A percentile compares a stretch with the other conserved stretches of the same genome.
phyloP scores from a whole-genome alignment of 2,113 vertebrate species.

The Mystacornis crossleyi region DNA sequence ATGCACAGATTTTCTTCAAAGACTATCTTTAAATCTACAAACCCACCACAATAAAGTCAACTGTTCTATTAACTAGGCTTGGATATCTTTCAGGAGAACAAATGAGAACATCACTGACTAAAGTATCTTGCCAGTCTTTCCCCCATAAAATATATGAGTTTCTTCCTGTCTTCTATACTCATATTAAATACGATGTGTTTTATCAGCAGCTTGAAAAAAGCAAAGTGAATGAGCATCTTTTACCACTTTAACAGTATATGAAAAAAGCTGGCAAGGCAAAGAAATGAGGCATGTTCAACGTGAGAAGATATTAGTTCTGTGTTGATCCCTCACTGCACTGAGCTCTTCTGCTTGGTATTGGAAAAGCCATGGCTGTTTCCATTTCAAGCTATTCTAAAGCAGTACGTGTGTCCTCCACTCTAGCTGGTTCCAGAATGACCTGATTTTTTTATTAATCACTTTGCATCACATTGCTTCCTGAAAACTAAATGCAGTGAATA shows the following conservation, averaged over 20 bases:
- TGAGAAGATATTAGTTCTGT: neutral
- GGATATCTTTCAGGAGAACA: neutral
- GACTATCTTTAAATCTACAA: conserved; percentile 7
- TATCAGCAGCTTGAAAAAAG: neutral
- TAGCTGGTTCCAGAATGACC: neutral
- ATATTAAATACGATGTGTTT: neutral
- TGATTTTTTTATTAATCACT: neutral
- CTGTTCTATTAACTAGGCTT: neutral
- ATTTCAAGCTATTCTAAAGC: neutral
- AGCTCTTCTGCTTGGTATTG: neutral
- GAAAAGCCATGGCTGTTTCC: neutral
- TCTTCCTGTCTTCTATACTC: neutral
- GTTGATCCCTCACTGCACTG: neutral
- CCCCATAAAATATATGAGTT: neutral
- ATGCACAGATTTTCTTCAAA: neutral
- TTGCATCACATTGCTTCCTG: neutral
- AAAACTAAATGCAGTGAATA: neutral
- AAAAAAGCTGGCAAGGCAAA: neutral
- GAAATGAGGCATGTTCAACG: neutral
- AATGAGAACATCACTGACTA: neutral
- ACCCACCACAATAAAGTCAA: conserved; percentile 9
- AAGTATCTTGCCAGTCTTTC: neutral
- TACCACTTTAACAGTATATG: neutral
- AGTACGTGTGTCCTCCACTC: neutral
- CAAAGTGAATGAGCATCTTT: neutral